phyloP scores from a whole-genome alignment of 2,888 invertebrate species.

The Notocelia uddmanniana region DNA sequence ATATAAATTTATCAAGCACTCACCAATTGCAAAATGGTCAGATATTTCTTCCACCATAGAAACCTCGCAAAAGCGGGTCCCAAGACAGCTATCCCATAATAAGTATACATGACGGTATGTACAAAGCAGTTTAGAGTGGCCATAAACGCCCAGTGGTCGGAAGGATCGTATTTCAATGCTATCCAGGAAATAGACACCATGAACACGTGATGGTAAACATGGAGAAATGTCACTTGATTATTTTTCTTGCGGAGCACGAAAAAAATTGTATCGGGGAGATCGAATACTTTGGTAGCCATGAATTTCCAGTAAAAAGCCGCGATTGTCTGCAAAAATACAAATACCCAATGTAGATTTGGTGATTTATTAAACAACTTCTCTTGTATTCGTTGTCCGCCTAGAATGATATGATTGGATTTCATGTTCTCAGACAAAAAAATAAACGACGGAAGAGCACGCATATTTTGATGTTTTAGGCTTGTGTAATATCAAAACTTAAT shows the following conservation, averaged over 20 bases:
- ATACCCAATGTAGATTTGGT: no score
- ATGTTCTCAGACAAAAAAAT: no score
- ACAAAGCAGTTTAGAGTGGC: constrained; percentile 89
- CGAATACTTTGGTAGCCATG: constrained; percentile 89
- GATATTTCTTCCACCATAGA: constrained; percentile 90
- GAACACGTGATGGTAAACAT: constrained; percentile 93
- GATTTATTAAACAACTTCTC: no score
- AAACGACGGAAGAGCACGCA: no score
- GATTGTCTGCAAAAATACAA: constrained; percentile 53
- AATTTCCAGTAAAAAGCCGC: constrained; percentile 86
- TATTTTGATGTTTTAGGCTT: no score
- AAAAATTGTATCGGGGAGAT: constrained; percentile 91
- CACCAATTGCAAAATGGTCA: constrained; percentile 70
- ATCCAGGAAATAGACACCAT: constrained; percentile 90
- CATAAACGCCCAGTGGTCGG: constrained; percentile 90
- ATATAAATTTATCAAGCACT: neutral
- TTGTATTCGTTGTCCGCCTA: no score
- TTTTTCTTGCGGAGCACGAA: constrained; percentile 92
- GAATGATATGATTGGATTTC: no score
- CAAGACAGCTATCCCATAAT: neutral
- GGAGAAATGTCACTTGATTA: constrained; percentile 91
- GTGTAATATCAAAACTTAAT: no score
- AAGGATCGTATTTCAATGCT: constrained; percentile 89
- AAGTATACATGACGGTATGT: constrained; percentile 88
- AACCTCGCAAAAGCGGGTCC: neutral